Evolutionary conservation across 1,140 invertebrate genomes (phyloP).

Genomic region (Meloidogyne floridensis): DNA sequence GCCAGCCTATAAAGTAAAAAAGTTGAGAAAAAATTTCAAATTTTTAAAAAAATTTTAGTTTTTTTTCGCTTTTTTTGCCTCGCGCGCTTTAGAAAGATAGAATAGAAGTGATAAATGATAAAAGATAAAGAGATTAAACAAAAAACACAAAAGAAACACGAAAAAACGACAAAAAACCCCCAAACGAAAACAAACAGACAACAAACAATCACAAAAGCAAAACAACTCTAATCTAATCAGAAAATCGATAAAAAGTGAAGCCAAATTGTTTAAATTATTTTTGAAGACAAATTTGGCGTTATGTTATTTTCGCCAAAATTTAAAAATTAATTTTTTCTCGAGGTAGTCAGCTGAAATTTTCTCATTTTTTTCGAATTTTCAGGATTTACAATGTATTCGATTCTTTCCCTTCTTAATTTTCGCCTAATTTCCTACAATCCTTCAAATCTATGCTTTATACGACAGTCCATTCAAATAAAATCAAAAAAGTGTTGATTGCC

Average conservation of each 20-base stretch:
- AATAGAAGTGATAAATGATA: not conserved
- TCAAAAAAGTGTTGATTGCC: slow-evolving; percentile 77
- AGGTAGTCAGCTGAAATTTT: not conserved
- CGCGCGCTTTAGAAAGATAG: not conserved
- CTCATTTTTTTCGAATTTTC: not conserved
- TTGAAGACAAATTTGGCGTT: not conserved
- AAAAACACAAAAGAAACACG: not conserved
- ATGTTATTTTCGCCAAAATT: not conserved
- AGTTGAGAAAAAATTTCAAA: not conserved
- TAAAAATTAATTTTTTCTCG: not conserved
- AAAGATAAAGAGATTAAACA: not conserved
- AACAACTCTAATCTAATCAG: no score
- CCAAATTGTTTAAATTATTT: not conserved
- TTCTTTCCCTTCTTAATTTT: not conserved
- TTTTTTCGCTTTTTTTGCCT: not conserved
- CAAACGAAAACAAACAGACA: not conserved
- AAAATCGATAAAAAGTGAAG: not conserved
- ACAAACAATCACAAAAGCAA: no score
- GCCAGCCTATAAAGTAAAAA: not conserved
- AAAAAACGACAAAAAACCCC: not conserved
- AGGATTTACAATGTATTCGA: not conserved
- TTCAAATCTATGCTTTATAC: not conserved
- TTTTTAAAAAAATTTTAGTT: not conserved
- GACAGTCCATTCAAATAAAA: slow-evolving; percentile 24
- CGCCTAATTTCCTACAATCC: not conserved